phyloP scores from a whole-genome alignment of 2,888 invertebrate species.

The Rhingia campestris region DNA sequence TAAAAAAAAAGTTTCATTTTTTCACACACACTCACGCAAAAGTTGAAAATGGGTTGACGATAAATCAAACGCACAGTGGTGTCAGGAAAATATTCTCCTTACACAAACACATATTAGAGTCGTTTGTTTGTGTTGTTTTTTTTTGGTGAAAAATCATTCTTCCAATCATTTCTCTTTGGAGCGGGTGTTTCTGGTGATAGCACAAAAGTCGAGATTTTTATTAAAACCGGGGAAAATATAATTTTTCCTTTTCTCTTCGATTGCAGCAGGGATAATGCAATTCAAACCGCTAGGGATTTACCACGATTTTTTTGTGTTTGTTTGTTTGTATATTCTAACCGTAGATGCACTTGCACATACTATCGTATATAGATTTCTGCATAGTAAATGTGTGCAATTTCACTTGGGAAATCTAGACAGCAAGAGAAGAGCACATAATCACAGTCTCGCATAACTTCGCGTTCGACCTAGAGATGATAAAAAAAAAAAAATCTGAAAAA shows the following conservation, averaged over 20 bases:
- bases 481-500: not conserved
- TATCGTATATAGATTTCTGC: not conserved
- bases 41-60: conserved; percentile 47
- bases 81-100: conserved; percentile 67
- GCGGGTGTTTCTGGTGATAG: not conserved
- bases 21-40: conserved; percentile 1
- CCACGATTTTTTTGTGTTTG: not conserved
- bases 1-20: conserved; percentile 60
- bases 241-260: conserved; percentile 28
- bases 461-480: conserved; percentile 11
- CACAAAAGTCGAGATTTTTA: conserved; percentile 42
- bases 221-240: conserved; percentile 53
- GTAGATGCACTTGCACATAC: conserved; percentile 5
- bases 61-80: conserved; percentile 70
- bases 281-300: conserved; percentile 50
- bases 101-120: conserved; percentile 15
- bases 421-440: conserved; percentile 40
- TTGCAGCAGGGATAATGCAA: conserved; percentile 54
- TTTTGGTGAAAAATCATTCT: conserved; percentile 40
- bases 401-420: conserved; percentile 49
- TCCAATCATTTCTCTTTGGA: conserved; percentile 47
- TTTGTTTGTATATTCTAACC: not conserved
- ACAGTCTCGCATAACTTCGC: conserved; percentile 45
- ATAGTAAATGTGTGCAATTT: conserved; percentile 13
- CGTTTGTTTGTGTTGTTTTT: conserved; percentile 18